Conservation (phyloP, 2,113 vertebrate species). For the Corythoichthys intestinalis region DNA sequence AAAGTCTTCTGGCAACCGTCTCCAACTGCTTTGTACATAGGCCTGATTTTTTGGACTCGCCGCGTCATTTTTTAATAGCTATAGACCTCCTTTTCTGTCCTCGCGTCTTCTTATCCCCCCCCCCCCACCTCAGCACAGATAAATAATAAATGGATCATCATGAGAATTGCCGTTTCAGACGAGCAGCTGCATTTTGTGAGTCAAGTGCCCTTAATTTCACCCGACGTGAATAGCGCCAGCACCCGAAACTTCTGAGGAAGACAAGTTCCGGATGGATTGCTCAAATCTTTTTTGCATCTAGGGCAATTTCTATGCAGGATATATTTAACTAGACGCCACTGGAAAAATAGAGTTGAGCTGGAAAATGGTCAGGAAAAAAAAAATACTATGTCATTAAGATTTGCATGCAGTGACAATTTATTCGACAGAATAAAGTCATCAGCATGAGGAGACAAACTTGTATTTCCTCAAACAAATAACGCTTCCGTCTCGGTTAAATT, state of each 20-base stretch:
- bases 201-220: constrained; percentile 57
- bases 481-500: background rate
- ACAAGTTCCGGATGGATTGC: constrained; percentile 45
- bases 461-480: background rate
- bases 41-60: constrained; percentile 19
- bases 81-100: constrained; percentile 46
- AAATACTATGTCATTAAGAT: background rate
- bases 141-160: constrained; percentile 64
- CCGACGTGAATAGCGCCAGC: constrained; percentile 35
- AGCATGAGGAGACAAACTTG: background rate
- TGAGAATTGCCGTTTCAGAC: constrained; percentile 55
- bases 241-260: constrained; percentile 37
- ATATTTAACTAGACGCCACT: background rate
- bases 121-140: constrained; percentile 29
- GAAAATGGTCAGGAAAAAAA: background rate
- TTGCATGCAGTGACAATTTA: background rate
- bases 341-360: background rate
- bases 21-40: constrained; percentile 50
- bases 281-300: constrained; percentile 22
- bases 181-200: constrained; percentile 58
- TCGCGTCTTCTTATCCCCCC: constrained; percentile 39
- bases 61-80: constrained; percentile 50
- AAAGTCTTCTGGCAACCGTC: constrained; percentile 43
- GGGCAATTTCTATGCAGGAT: constrained; percentile 2
- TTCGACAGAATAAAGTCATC: background rate